These are phyloP conservation scores for Meta bourneti DNA, from an alignment of 2,888 invertebrate species.

Conservation along the genomic window DNA sequence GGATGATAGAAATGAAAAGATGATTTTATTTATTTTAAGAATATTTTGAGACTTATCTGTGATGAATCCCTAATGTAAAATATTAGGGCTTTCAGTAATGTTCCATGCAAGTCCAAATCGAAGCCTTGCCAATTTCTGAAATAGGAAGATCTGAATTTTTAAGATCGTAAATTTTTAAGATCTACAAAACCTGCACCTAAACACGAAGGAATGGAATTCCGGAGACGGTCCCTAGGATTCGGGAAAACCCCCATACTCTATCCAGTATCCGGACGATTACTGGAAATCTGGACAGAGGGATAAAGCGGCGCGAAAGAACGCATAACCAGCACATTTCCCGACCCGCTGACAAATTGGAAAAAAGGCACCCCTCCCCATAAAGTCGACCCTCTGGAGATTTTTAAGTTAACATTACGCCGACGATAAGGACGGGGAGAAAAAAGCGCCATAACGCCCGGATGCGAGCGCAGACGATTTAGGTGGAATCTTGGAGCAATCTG, in stretches of 20 bases:
- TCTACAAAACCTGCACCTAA: too few species aligned
- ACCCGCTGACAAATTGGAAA: slow-evolving; percentile 70
- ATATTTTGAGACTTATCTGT: too few species aligned
- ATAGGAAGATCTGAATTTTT: too few species aligned
- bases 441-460: slow-evolving; percentile 25
- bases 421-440: slow-evolving; percentile 40
- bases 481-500: slow-evolving; percentile 43
- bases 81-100: too few species aligned
- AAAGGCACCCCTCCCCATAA: slow-evolving; percentile 41
- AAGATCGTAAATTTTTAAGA: too few species aligned
- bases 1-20: too few species aligned
- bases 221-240: slow-evolving; percentile 1
- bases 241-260: slow-evolving; percentile 45
- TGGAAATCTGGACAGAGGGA: slow-evolving; percentile 64
- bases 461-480: slow-evolving; percentile 23
- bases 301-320: slow-evolving; percentile 56
- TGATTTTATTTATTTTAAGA: too few species aligned
- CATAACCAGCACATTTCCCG: slow-evolving; percentile 64
- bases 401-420: slow-evolving; percentile 59
- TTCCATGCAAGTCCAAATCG: too few species aligned
- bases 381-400: slow-evolving; percentile 47
- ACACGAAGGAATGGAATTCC: neutral
- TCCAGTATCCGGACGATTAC: slow-evolving; percentile 59
- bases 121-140: too few species aligned
- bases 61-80: too few species aligned